Conservation (phyloP, 2,113 vertebrate species). For the Trachemys scripta region DNA sequence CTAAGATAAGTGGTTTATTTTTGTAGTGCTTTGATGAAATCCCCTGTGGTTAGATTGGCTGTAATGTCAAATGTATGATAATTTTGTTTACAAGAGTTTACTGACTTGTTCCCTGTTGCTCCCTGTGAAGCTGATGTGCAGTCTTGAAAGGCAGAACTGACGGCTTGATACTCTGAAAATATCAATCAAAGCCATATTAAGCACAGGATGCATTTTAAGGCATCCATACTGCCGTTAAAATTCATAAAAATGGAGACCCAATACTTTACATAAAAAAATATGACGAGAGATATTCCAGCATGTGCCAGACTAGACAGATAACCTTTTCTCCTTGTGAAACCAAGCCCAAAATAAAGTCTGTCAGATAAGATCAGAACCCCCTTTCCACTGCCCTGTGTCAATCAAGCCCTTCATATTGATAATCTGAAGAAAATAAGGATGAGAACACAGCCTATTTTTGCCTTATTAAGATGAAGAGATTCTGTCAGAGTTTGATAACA, state of each 20-base stretch:
- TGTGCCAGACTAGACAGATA: background rate
- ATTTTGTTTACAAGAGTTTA: background rate
- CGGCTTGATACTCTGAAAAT: background rate
- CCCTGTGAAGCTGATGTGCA: background rate
- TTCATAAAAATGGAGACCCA: background rate
- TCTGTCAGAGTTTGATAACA: conserved; percentile 68
- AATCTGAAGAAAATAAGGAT: conserved; percentile 16
- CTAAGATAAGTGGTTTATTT: background rate
- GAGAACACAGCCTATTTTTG: conserved; percentile 38
- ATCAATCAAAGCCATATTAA: background rate
- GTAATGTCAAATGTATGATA: background rate
- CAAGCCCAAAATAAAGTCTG: background rate
- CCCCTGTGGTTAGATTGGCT: background rate
- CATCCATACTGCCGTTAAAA: background rate
- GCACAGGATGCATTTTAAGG: background rate
- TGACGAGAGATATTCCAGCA: background rate
- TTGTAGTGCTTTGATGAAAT: background rate
- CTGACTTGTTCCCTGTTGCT: fast-evolving
- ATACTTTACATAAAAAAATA: fast-evolving
- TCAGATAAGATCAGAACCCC: conserved; percentile 16
- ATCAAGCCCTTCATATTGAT: conserved; percentile 42
- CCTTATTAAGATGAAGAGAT: conserved; percentile 70
- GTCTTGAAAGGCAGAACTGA: background rate
- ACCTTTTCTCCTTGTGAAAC: background rate
- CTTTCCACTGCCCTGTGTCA: background rate